Evolutionary conservation across 2,113 vertebrate genomes (phyloP), one percentile per base, ranked within the genome.

Genomic region (Onychorhynchus coronatus): DNA sequence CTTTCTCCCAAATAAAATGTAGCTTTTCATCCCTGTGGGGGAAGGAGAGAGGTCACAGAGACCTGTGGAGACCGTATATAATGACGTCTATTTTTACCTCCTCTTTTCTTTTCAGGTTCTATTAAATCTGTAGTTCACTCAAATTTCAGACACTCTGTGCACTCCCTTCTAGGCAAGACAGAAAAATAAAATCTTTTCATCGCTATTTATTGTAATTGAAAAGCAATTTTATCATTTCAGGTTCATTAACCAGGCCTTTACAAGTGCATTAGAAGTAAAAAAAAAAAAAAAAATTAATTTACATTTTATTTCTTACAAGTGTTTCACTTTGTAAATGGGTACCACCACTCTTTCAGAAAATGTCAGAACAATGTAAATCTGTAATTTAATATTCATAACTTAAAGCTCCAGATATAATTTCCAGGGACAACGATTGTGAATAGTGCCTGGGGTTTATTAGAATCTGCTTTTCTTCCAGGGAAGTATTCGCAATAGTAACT

Each of bases 11-110:
- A n/a, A 90, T 50, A 95, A 84, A 96, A 77, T 58, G 41, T 28
- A 65, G 31, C 55, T 91, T 97, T 95, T 94, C 59, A 84, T 90
- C 76, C 78, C 89, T 79, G 59, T 80, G 49, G 72, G 88, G 93
- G 59, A 37, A 95, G 46, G 31, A 94, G 49, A 92, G 88, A 93
- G 76, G 81, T 85, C 87, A 81, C 5, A 41, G 77, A 85, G 58
- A 93, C 66, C 73, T 67, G 61, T 73, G 84, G 80, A 95, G 81
- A 93, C 50, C 65, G 49, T 21, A 73, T 24, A 83, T 67, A 90
- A 89, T 37, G 47, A 74, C 53, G 39, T 56, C 70, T 91, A 63
- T 91, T 73, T 84, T 61, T 82, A 47, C 4, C 25, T 53, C 47
- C 8, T 8, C 11, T 46, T 63, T 70, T 80, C 89, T 89, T 95